Percentiles rank a stretch among this genome's conserved stretches.
Conservation (phyloP, 2,888 invertebrate species). For the Anodontia alba region DNA sequence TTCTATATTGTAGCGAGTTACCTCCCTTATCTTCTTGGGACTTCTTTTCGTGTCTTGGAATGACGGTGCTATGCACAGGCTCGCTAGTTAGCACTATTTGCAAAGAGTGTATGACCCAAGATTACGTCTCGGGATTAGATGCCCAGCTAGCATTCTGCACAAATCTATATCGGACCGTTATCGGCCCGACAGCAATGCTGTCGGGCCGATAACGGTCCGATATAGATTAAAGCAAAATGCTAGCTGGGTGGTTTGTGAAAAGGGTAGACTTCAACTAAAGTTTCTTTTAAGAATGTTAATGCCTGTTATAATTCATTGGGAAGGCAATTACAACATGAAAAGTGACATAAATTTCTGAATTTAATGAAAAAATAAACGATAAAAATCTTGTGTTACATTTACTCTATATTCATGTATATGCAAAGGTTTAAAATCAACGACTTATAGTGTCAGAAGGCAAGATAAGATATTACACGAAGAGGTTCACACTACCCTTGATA, state of each 20-base stretch:
- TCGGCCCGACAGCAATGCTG: no score
- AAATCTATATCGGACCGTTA: no score
- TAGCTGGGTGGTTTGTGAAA: background rate
- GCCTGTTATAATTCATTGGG: background rate
- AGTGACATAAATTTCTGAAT: background rate
- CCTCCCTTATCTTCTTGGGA: background rate
- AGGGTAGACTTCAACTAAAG: background rate
- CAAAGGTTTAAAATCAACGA: no score
- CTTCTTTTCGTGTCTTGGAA: background rate
- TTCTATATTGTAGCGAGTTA: background rate
- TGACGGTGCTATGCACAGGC: no score
- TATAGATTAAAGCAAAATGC: no score
- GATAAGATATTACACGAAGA: background rate
- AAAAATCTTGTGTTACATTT: conserved; percentile 1
- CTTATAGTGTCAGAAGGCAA: background rate
- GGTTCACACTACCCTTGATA: background rate
- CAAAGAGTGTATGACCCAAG: background rate
- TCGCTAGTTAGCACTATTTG: background rate
- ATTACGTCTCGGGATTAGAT: background rate
- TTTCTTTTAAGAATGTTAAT: background rate
- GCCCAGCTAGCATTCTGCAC: no score
- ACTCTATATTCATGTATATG: background rate
- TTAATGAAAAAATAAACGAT: background rate
- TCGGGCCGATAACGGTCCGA: no score
- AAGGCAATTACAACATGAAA: background rate